These are phyloP conservation scores for Prionailurus viverrinus DNA, from an alignment of 2,113 vertebrate species.

Conservation along the genomic window DNA sequence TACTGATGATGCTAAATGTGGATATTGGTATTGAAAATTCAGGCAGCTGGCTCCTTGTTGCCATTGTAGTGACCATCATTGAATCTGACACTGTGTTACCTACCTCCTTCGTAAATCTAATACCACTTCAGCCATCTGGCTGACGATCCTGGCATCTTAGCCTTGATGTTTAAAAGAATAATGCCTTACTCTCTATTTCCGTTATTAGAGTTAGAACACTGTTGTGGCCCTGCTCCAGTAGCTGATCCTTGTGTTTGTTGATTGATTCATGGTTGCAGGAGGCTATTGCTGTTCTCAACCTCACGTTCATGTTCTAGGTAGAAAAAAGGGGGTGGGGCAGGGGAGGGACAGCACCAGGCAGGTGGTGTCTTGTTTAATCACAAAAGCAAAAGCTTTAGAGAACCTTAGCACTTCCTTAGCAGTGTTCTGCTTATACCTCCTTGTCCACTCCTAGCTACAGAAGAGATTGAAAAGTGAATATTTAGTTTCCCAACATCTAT, in stretches of 20 bases:
- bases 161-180: slow-evolving; percentile 15
- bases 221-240: background rate
- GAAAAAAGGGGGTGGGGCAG: background rate
- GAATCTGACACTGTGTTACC: background rate
- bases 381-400: slow-evolving; percentile 3
- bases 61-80: background rate
- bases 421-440: background rate
- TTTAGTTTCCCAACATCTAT: background rate
- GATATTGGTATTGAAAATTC: background rate
- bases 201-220: background rate
- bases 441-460: background rate
- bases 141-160: background rate
- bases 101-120: background rate
- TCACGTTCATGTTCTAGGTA: background rate
- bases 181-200: background rate
- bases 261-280: background rate
- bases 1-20: background rate
- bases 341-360: background rate
- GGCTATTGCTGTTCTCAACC: background rate
- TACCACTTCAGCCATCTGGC: background rate
- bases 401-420: background rate
- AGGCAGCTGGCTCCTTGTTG: background rate
- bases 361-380: background rate
- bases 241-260: background rate
- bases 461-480: background rate